Base-by-base conservation (phyloP, 2,888 invertebrate species). In the Tetragnatha montana region DNA sequence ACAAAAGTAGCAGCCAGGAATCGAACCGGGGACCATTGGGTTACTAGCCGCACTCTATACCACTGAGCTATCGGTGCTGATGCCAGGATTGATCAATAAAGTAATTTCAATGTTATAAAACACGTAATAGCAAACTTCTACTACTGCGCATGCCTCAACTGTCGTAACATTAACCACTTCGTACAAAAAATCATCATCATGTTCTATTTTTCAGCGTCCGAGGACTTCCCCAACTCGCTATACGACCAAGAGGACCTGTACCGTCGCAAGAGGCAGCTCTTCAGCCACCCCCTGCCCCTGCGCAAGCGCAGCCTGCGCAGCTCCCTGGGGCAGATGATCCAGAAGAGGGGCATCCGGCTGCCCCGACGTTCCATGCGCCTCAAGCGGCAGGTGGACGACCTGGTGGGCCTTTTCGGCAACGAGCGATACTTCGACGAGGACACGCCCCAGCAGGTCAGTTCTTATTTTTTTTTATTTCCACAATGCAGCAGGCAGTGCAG, bases 281-380 rank as follows among this genome's bases (percentile, higher is more conserved):
- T 85, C 50, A 76, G 78, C 10, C 89, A 68, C 14, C 84, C 87
- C 1, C 35, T 81, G 35, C 84, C 81, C 12, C 86, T 88, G 8
- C 85, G 88, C 4, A 81, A 86, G 22, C 85, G 88, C 6, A 89
- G 89, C 71, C 78, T 91, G 10, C 71, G 91, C 10, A 89, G 89
- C 75, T 83, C 87, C 35, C 22, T 91, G 21, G 89, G 89, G 0
- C 89, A 91, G 75, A 84, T 91, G 89, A 87, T 91, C n/a, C 84
- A 84, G 74, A 87, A 85, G 50, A 76, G 91, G 47, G 87, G 87
- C 0, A 81, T 83, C 35, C 60, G 91, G 10, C 60, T 89, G 79
- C 88, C 91, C 35, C 47, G 91, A n/a, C 47, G 91, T n/a, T 87
- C 91, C 75, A 88, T 91, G 87, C 50, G 91, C 19, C 78, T 89